Base-by-base conservation (phyloP, 1,140 invertebrate species). In the Orussus abietinus region DNA sequence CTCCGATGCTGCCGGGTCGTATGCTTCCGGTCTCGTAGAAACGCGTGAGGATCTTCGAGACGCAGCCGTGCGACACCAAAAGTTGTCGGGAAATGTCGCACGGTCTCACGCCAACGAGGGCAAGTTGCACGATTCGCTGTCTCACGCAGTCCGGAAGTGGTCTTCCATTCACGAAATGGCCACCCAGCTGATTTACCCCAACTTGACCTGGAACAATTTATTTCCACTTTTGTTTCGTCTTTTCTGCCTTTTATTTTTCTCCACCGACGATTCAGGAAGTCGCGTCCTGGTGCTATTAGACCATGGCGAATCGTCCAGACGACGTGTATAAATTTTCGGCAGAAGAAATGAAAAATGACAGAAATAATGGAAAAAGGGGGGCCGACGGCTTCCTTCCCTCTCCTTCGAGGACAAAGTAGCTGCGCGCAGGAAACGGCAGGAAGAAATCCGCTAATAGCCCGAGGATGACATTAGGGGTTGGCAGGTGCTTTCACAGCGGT, bases 1-100 rank as follows among this genome's bases (percentile, higher is more conserved):
- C 88, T 12, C 89, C 89, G 50, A 94, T 92, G 14, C 88, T 90
- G 13, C 90, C 91, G 1, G 91, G 92, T 56, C 90, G 78, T 38
- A 95, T 93, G 30, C 89, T 92, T 1, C 90, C 92, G 5, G 92
- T 95, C 72, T 95, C 90, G 62, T 95, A 96, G 75, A 96, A 98
- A 44, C 95, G 79, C 3, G 93, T 96, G 7, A 99, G 78, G 48
- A 98, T 98, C 77, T 98, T 98, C 7, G 91, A 95, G n/a, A 95
- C 91, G 62, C 88, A 90, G 48, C 95, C 95, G 64, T 98, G 94
- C 0, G 92, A 96, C 5, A 99, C 96, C 7, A 95, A 78, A 17
- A 98, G 77, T 63, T 96, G 92, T 30, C 94, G 74, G 3, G 91
- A 95, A 65, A 97, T 98, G 73, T 97, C 94, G 69, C 94, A 97